Evolutionary conservation across 2,797 vertebrate species (phyloP).

Genomic region (Alouatta caraya): DNA sequence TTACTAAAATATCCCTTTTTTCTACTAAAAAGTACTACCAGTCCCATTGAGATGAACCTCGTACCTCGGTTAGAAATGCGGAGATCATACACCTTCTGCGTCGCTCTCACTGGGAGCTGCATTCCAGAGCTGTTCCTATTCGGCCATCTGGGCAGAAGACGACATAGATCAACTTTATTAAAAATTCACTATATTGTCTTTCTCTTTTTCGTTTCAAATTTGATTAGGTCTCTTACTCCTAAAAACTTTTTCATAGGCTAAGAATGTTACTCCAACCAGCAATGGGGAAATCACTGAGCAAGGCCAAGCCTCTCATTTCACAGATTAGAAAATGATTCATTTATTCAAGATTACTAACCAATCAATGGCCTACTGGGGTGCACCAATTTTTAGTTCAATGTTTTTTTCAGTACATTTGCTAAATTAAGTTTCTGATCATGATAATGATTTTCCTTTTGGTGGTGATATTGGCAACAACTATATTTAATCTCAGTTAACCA

Average conservation of each 20-base stretch:
- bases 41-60: too few species aligned
- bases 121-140: too few species aligned
- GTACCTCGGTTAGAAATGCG: too few species aligned
- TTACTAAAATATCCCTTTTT: not conserved
- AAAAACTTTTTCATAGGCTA: not conserved
- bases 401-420: not conserved
- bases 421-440: not conserved
- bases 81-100: too few species aligned
- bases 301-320: not conserved
- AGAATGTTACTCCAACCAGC: not conserved
- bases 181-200: not conserved
- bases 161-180: not conserved
- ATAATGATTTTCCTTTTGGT: not conserved
- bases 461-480: not conserved
- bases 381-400: not conserved
- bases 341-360: not conserved
- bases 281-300: not conserved
- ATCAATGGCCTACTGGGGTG: not conserved
- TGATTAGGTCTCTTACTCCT: not conserved
- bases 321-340: not conserved
- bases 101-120: too few species aligned
- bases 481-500: not conserved
- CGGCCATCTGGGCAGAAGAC: too few species aligned
- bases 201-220: not conserved
- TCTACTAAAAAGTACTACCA: not conserved